These are phyloP conservation scores for Microtus pennsylvanicus DNA, from an alignment of 2,113 vertebrate genomes.

Conservation along the genomic window DNA sequence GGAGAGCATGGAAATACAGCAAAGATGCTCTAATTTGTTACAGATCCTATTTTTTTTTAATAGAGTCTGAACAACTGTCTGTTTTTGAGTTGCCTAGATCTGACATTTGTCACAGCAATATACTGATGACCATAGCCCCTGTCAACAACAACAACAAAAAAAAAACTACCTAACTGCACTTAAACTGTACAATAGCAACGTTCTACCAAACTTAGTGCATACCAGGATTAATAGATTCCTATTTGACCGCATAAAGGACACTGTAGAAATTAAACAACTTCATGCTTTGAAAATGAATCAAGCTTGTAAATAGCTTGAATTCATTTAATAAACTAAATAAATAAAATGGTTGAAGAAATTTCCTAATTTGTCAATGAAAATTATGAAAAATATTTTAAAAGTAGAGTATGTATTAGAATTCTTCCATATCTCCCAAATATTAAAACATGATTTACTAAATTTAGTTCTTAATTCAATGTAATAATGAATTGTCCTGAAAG, in stretches of 20 bases:
- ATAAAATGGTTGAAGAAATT: not conserved
- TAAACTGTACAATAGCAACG: not conserved
- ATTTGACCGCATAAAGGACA: not conserved
- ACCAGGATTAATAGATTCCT: not conserved
- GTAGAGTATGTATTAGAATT: not conserved
- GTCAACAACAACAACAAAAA: not conserved
- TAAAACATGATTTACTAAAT: not conserved
- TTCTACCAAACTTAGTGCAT: not conserved
- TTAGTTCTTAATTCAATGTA: not conserved
- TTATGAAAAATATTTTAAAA: not conserved
- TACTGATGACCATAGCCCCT: not conserved
- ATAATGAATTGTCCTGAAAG: not conserved
- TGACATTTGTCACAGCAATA: not conserved
- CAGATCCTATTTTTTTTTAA: no score
- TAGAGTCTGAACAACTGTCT: not conserved
- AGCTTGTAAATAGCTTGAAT: not conserved
- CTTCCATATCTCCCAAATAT: not conserved
- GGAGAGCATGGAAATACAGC: no score
- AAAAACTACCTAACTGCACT: not conserved
- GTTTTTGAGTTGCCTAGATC: not conserved
- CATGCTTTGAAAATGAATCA: not conserved
- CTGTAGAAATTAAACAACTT: not conserved
- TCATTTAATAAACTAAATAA: not conserved
- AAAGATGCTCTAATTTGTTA: not conserved
- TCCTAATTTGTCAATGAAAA: not conserved